Evolutionary conservation across 35 echinoderm and acorn worm genomes (phyloP), one percentile per base, ranked within the genome.

Genomic region (Antedon bifida): DNA sequence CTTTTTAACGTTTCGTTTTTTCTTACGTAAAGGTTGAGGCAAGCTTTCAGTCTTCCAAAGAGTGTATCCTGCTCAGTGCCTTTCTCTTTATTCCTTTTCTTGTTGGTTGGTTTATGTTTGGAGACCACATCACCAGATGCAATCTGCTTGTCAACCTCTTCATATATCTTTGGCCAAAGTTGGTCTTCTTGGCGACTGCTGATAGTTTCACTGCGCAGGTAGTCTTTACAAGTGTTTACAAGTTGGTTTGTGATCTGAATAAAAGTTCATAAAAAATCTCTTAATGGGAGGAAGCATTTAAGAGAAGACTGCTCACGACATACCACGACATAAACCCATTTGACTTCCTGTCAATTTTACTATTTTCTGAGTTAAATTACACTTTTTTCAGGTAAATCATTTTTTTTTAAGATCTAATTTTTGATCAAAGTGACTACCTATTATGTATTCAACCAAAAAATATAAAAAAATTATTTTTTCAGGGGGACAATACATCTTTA

Each of bases 151-250:
- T 84, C 84, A 30, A 99, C 88, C 80, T 99, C 95, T 78, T 77
- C 83, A 86, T 92, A 92, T 76, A 99, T 83, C 46, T 93, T 92
- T 32, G 82, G 79, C 95, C 95, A 99, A 13, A 99, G 79, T 12
- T 93, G 79, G 36, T 99, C 95, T 16, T 92, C 88, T 34, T 92
- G 88, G 14, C 74, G 74, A 33, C 56, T 77, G 34, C 74, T 74
- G 0, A 85, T 77, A 29, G 95, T 99, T 75, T 90, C 95, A 19
- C 74, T 56, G 21, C 84, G 82, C 46, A 99, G 85, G 86, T 93
- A 99, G 34, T 93, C 90, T 82, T 99, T 99, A 78, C 95, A 99
- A 13, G 95, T 85, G 78, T 99, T 99, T 4, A 99, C 95, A 31
- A 99, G 76, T 78, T 99, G 95, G 46, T 93, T 99, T 85, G 95